Conservation (phyloP, 1,140 invertebrate species). For the Homalodisca vitripennis region DNA sequence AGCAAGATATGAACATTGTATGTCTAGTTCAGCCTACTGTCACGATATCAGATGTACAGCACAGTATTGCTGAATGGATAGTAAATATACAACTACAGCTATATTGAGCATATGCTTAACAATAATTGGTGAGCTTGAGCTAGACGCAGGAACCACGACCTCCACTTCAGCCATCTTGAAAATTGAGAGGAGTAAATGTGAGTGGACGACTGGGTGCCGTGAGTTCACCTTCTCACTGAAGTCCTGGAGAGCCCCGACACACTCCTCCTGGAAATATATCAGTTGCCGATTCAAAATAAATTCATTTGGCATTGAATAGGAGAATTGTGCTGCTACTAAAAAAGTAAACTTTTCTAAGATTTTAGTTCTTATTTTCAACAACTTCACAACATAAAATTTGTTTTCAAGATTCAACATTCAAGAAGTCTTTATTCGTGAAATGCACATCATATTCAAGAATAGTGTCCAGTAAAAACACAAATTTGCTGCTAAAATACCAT, state of each 20-base stretch:
- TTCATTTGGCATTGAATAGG: too few relatives aligned
- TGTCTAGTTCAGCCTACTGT: background rate
- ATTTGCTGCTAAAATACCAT: too few relatives aligned
- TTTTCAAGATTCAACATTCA: too few relatives aligned
- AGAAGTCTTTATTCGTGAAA: too few relatives aligned
- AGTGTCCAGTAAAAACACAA: too few relatives aligned
- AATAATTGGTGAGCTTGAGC: constrained; percentile 27
- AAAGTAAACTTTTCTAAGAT: too few relatives aligned
- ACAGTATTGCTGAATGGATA: constrained; percentile 10
- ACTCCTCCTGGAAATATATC: constrained; percentile 69
- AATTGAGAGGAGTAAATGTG: constrained; percentile 81
- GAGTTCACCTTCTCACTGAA: constrained; percentile 82
- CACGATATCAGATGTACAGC: background rate
- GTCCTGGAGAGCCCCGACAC: constrained; percentile 73
- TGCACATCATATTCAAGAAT: too few relatives aligned
- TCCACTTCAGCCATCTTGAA: constrained; percentile 91
- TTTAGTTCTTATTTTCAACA: too few relatives aligned
- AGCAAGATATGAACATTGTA: constrained; percentile 10
- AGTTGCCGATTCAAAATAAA: too few relatives aligned
- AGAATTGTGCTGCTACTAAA: too few relatives aligned
- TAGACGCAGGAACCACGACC: constrained; percentile 56
- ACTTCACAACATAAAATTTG: too few relatives aligned
- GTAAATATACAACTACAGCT: constrained; percentile 28
- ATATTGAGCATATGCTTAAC: constrained; percentile 32
- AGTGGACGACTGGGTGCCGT: constrained; percentile 78